Evolutionary conservation across 2,797 vertebrate species (phyloP), one percentile per base, ranked within the genome.

Genomic region (Myotis daubentonii): DNA sequence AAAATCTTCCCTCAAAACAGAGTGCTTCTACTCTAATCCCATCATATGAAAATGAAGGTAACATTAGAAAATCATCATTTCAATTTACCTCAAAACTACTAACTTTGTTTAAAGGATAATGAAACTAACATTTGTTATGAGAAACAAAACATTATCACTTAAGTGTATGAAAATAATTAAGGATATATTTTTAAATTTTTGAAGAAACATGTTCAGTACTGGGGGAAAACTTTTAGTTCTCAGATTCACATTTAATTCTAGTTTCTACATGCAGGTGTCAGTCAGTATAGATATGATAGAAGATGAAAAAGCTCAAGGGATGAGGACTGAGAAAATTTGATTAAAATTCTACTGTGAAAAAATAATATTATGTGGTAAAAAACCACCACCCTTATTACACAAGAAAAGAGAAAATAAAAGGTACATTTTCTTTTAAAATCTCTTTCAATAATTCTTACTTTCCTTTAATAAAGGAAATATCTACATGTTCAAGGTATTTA

Each of bases 361-460:
- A 79, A 51, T 28, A 86, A 95, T 51, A 93, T 79, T 93, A 82
- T 28, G 13, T 41, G 81, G 6, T 65, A 71, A 72, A 76, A 92
- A 89, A 85, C 19, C 25, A 84, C 13, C 10, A 8, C 25, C 23
- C 2, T 93, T 62, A 60, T 65, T 49, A 90, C 41, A 3, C 9
- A 92, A 89, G 11, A 53, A 68, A 94, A 83, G 8, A 78, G 28
- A 79, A 83, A 44, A 72, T 30, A 62, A 33, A 81, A 84, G 6
- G 5, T 51, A 36, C 0, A 41, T 81, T 92, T 90, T 87, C 30
- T 92, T 81, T 79, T 85, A 94, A 38, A 82, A 68, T 66, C 10
- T 94, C 25, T 76, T 82, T 89, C 55, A 91, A 19, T 92, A 74
- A 93, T 60, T 96, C 68, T 90, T 78, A 80, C 15, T 36, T 71